Conservation (phyloP, 2,888 invertebrate genomes). For the Eupithecia subfuscata region DNA sequence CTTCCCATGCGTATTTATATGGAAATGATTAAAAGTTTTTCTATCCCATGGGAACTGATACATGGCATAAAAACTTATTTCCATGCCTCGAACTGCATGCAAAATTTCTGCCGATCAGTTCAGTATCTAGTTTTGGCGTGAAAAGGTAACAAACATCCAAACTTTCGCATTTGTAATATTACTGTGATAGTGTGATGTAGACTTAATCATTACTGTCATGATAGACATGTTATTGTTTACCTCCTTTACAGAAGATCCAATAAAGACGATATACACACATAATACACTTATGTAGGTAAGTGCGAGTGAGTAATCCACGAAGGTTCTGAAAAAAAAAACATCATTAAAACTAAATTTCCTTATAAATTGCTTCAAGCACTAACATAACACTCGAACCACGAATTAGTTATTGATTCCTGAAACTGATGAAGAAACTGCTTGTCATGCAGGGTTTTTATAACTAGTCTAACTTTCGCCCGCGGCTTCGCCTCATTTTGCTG, state of each 20-base stretch:
- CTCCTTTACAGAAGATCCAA: slow-evolving; percentile 87
- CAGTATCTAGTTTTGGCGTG: background rate
- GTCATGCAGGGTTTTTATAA: too few relatives aligned
- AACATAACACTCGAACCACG: background rate
- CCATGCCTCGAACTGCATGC: too few relatives aligned
- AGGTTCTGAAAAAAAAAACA: slow-evolving; percentile 71
- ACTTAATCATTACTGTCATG: background rate
- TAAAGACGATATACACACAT: slow-evolving; percentile 92
- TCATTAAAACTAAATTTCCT: background rate
- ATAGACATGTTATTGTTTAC: slow-evolving; percentile 58
- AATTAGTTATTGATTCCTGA: background rate
- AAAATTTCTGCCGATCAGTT: background rate
- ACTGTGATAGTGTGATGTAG: too few relatives aligned
- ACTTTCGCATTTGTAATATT: too few relatives aligned
- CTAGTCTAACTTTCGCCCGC: background rate
- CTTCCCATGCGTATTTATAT: background rate
- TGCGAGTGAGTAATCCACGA: slow-evolving; percentile 87
- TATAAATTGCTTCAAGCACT: background rate
- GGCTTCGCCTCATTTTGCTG: background rate
- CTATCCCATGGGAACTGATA: background rate
- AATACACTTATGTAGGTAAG: slow-evolving; percentile 87
- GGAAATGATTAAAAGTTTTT: background rate
- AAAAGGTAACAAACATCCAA: background rate
- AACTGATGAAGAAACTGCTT: background rate
- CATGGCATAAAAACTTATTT: background rate